phyloP scores from a whole-genome alignment of 2,797 vertebrate species.

The Helarctos malayanus region DNA sequence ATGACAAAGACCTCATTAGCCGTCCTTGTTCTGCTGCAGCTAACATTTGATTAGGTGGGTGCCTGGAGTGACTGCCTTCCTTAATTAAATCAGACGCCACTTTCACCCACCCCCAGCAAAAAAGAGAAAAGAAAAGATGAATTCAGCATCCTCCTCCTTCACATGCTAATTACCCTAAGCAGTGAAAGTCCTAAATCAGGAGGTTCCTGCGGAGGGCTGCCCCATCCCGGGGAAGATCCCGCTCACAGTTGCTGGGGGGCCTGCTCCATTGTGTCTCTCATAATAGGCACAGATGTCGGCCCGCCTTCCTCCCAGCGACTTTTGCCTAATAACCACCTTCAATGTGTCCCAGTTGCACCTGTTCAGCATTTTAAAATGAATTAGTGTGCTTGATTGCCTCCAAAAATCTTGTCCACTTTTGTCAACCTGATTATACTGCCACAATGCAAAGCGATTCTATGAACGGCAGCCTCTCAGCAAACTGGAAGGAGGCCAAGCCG shows the following conservation, averaged over 20 bases:
- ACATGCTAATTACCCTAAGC: conserved; percentile 83
- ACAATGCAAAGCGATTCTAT: conserved; percentile 62
- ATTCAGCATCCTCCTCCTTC: conserved; percentile 71
- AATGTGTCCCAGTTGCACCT: conserved; percentile 92
- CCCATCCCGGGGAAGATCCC: conserved; percentile 72
- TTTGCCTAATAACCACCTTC: conserved; percentile 93
- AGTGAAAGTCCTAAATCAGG: conserved; percentile 80
- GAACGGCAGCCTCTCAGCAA: conserved; percentile 55
- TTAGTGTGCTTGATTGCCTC: conserved; percentile 79
- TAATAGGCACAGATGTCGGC: conserved; percentile 95
- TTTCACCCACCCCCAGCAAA: conserved; percentile 61
- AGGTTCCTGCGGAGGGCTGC: conserved; percentile 72
- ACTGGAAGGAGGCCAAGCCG: conserved; percentile 76
- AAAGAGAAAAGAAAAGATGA: conserved; percentile 72
- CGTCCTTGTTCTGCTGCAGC: conserved; percentile 64
- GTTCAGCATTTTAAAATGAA: conserved; percentile 87
- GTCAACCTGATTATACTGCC: conserved; percentile 76
- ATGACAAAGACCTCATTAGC: conserved; percentile 26
- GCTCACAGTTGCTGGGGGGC: conserved; percentile 88
- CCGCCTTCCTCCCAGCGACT: conserved; percentile 91
- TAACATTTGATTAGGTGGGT: conserved; percentile 81
- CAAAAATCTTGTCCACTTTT: conserved; percentile 85
- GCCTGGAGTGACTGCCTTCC: conserved; percentile 79
- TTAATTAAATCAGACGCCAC: conserved; percentile 85
- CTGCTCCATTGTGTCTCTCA: conserved; percentile 87